Evolutionary conservation across 2,113 vertebrate species (phyloP).

Genomic region (Hymenochirus boettgeri): DNA sequence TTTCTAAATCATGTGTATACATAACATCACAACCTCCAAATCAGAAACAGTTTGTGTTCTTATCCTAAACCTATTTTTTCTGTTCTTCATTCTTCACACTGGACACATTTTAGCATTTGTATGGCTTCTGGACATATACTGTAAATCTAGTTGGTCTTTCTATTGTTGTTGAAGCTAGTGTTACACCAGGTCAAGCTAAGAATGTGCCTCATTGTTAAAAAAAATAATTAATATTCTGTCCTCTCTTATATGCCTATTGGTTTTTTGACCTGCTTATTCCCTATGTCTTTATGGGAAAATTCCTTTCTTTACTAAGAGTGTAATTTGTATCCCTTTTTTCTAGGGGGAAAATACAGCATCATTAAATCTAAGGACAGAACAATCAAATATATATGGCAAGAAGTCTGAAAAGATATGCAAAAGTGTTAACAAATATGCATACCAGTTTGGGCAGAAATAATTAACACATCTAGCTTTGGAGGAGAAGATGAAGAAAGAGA

Average conservation of each 20-base stretch:
- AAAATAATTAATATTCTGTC: slow-evolving; percentile 30
- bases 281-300: slow-evolving; percentile 23
- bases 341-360: slow-evolving; percentile 7
- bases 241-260: slow-evolving; percentile 42
- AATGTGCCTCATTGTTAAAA: slow-evolving; percentile 11
- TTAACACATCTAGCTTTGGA: slow-evolving; percentile 11
- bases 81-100: slow-evolving; percentile 64
- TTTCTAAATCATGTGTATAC: slow-evolving; percentile 44
- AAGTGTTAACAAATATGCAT: slow-evolving; percentile 41
- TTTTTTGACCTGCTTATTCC: slow-evolving; percentile 44
- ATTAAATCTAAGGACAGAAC: slow-evolving; percentile 31
- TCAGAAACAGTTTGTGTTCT: slow-evolving; percentile 43
- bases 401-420: slow-evolving; percentile 36
- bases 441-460: slow-evolving; percentile 34
- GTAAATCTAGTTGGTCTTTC: slow-evolving; percentile 30
- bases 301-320: slow-evolving; percentile 38
- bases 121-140: slow-evolving; percentile 57
- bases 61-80: slow-evolving; percentile 51
- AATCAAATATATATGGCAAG: background rate
- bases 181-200: background rate
- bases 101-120: slow-evolving; percentile 62
- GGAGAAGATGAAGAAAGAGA: slow-evolving; percentile 32
- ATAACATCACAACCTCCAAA: slow-evolving; percentile 47
- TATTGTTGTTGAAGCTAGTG: background rate
- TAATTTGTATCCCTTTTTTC: slow-evolving; percentile 23